Conservation (phyloP, 2,797 vertebrate species). For the Siniperca obscura region DNA sequence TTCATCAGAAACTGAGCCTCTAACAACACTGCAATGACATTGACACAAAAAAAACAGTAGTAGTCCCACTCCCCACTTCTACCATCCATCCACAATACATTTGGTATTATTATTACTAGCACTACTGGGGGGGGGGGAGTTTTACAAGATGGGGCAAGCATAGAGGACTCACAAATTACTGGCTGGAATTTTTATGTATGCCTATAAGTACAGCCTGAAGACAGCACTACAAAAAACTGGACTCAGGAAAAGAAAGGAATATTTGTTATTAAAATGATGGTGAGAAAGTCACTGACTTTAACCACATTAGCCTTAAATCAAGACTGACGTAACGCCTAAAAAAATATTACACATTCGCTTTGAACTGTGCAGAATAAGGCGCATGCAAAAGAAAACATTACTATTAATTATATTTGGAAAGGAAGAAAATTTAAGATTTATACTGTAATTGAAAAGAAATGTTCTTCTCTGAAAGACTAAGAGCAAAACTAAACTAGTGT, state of each 20-base stretch:
- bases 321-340: not conserved
- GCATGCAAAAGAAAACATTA: not conserved
- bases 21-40: conserved; percentile 72
- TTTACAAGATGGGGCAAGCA: not conserved
- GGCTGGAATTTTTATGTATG: not conserved
- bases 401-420: not conserved
- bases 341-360: not conserved
- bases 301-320: not conserved
- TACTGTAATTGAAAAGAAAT: not conserved
- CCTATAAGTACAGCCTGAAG: not conserved
- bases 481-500: not conserved
- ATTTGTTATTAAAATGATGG: not conserved
- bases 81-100: not conserved
- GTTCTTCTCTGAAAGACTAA: not conserved
- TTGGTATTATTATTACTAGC: conserved; percentile 3
- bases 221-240: not conserved
- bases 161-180: not conserved
- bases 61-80: not conserved
- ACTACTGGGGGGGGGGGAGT: not conserved
- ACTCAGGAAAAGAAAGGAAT: not conserved
- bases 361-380: not conserved
- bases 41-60: conserved; percentile 7
- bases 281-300: not conserved
- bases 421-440: not conserved
- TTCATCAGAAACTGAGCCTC: conserved; percentile 62